Evolutionary conservation across 2,797 vertebrate genomes (phyloP), one percentile per base, ranked within the genome.

Genomic region (Pygocentrus nattereri): DNA sequence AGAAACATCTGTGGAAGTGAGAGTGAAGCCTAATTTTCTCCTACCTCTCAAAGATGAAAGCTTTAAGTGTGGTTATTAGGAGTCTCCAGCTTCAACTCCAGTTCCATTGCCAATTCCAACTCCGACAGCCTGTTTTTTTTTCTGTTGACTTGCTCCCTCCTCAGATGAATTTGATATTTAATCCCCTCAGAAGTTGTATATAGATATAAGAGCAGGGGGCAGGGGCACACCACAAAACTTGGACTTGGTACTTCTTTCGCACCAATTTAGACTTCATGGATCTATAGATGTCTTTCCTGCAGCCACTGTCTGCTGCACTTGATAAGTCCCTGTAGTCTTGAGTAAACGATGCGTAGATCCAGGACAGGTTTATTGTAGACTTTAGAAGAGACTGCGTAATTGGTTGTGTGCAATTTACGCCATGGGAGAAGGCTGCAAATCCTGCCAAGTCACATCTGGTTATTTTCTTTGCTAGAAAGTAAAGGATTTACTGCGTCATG

Each of bases 211-310:
- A 44, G 5, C 3, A 6, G 21, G 2, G 19, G 15, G 30, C 4
- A n/a, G 19, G 18, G 1, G 15, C 25, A 23, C 27, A 49, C 18
- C 15, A 11, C 41, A 47, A 49, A 23, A 27, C 68, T 70, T 47
- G 15, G 41, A 16, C 67, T 47, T 16, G n/a, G 16, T 69, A 23
- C 7, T 69, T 49, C 67, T 69, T 16, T 21, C 2, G 11, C 5
- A 49, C 47, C 38, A 52, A 31, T 71, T 71, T 52, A 71, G 47
- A 52, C 69, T 71, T 71, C 69, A 71, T 31, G 27, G 47, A 71
- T 30, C 49, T 71, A 52, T 71, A 50, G 47, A 50, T 49, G 23
- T 27, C 68, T 50, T 49, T 50, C 23, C 15, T 30, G 38, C 31
- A 68, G n/a, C 23, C 47, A 49, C 23, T 49, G 44, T 27, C 68